Evolutionary conservation across 2,888 invertebrate genomes (phyloP).

Genomic region (Neelides folsomi): DNA sequence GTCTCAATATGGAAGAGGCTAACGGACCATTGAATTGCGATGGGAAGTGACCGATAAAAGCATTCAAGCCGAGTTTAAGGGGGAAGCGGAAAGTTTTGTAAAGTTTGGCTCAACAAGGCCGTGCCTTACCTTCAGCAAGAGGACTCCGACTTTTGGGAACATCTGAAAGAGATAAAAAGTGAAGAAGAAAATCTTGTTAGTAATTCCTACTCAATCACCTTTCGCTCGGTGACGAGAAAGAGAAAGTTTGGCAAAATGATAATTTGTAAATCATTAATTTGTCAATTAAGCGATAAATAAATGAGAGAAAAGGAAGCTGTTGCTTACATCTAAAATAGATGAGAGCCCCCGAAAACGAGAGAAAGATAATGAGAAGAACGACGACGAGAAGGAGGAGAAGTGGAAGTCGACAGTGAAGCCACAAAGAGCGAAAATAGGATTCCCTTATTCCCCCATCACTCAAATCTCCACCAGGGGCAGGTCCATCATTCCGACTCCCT

Average conservation of each 20-base stretch:
- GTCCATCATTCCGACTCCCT: not conserved
- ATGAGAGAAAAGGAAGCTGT: too few relatives aligned
- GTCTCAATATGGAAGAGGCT: too few relatives aligned
- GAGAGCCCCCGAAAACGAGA: slow-evolving; percentile 29
- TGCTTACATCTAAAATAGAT: slow-evolving; percentile 30
- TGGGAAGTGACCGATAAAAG: too few relatives aligned
- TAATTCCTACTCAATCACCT: not conserved
- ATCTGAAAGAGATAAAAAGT: slow-evolving; percentile 7
- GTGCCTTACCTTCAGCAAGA: slow-evolving; percentile 13
- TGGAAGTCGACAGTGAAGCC: slow-evolving; percentile 25
- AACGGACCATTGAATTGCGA: too few relatives aligned
- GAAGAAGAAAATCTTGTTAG: not conserved
- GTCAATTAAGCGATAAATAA: too few relatives aligned
- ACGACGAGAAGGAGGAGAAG: slow-evolving; percentile 25
- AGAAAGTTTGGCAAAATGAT: not conserved
- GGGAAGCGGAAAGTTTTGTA: too few relatives aligned
- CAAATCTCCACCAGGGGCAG: slow-evolving; percentile 15
- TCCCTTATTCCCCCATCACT: slow-evolving; percentile 15
- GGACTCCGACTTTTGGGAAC: slow-evolving; percentile 13
- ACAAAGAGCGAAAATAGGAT: slow-evolving; percentile 17
- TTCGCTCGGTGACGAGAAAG: not conserved
- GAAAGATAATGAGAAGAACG: slow-evolving; percentile 24
- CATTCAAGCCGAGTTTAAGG: too few relatives aligned
- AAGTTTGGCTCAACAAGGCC: not conserved
- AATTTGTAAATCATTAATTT: too few relatives aligned